phyloP scores from a whole-genome alignment of 2,797 vertebrate genomes.

The Malacoctenus gilli region DNA sequence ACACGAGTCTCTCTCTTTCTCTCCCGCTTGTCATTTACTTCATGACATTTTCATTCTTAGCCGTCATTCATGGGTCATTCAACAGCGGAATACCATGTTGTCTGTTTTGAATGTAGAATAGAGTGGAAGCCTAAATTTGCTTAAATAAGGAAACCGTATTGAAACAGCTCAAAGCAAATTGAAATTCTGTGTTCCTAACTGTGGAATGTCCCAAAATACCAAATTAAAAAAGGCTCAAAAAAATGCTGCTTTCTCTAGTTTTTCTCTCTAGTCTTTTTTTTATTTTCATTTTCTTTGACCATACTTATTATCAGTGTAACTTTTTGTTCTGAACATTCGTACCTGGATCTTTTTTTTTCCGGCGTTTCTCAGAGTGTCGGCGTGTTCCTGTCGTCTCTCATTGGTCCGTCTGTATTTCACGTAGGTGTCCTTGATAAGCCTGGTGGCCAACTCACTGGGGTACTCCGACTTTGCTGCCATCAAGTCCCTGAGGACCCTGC shows the following conservation, averaged over 20 bases:
- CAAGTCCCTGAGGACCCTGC: slow-evolving; percentile 84
- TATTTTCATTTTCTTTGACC: neutral
- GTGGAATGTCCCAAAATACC: slow-evolving; percentile 78
- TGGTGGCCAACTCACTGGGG: slow-evolving; percentile 83
- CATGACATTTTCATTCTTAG: slow-evolving; percentile 61
- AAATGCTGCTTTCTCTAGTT: slow-evolving; percentile 31
- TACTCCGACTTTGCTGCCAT: slow-evolving; percentile 85
- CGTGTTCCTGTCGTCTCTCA: neutral
- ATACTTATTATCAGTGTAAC: slow-evolving; percentile 1
- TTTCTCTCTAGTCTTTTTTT: slow-evolving; percentile 41
- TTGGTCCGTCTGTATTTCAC: slow-evolving; percentile 24
- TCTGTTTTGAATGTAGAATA: slow-evolving; percentile 81
- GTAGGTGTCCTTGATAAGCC: slow-evolving; percentile 84
- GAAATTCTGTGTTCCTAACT: slow-evolving; percentile 68
- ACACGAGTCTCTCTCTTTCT: slow-evolving; percentile 52
- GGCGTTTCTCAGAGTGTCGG: neutral
- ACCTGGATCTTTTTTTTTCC: neutral
- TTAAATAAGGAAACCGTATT: slow-evolving; percentile 59
- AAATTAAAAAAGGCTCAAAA: slow-evolving; percentile 31
- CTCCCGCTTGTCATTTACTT: slow-evolving; percentile 50
- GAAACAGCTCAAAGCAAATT: slow-evolving; percentile 45
- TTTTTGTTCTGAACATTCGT: neutral
- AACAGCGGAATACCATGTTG: slow-evolving; percentile 80
- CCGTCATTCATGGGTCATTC: slow-evolving; percentile 72
- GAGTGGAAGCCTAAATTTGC: slow-evolving; percentile 77